Conservation (phyloP, 2,113 vertebrate species). For the Taurulus bubalis region DNA sequence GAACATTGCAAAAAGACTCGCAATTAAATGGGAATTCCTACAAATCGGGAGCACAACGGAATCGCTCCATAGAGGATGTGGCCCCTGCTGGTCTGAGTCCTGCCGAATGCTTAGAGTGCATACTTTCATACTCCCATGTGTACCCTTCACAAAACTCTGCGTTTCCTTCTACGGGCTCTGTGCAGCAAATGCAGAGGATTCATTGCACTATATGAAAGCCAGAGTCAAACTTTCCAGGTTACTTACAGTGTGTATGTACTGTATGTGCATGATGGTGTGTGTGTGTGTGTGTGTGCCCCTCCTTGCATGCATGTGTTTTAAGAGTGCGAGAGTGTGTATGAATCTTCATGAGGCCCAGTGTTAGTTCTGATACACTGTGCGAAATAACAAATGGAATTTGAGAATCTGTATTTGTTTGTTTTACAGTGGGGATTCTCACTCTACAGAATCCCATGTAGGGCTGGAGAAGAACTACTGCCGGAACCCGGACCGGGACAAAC, state of each 20-base stretch:
- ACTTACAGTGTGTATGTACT: conserved; percentile 29
- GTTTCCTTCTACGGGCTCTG: conserved; percentile 72
- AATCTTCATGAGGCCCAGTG: conserved; percentile 34
- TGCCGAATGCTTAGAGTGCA: conserved; percentile 66
- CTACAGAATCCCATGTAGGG: conserved; percentile 83
- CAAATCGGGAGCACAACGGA: conserved; percentile 47
- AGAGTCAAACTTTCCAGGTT: conserved; percentile 61
- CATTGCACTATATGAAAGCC: conserved; percentile 54
- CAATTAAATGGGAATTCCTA: conserved; percentile 64
- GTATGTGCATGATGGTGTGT: neutral
- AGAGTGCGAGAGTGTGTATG: conserved; percentile 24
- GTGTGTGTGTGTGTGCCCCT: neutral
- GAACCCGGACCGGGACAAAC: conserved; percentile 95
- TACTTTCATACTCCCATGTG: conserved; percentile 79
- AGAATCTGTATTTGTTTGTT: conserved; percentile 75
- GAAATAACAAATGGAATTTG: conserved; percentile 66
- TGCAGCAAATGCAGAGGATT: conserved; percentile 53
- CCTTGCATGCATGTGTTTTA: conserved; percentile 21
- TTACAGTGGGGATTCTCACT: conserved; percentile 82
- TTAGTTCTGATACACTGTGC: conserved; percentile 47
- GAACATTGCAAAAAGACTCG: conserved; percentile 20
- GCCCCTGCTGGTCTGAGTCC: conserved; percentile 67
- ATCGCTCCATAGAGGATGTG: conserved; percentile 55
- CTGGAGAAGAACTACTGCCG: conserved; percentile 94
- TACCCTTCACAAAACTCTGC: conserved; percentile 56